Conservation (phyloP, 2,888 invertebrate genomes). For the Pandemis heparana region DNA sequence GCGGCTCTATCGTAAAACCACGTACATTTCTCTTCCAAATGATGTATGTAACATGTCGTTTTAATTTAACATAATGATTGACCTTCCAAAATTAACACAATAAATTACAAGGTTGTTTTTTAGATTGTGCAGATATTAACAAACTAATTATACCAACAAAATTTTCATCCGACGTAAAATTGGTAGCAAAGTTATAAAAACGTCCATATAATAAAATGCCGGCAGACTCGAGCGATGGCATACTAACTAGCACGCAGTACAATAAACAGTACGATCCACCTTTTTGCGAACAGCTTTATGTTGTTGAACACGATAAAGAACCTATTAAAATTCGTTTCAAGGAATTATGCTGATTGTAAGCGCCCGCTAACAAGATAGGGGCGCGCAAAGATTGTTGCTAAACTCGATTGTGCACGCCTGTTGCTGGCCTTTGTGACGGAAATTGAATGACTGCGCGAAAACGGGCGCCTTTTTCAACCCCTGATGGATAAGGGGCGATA, state of each 20-base stretch:
- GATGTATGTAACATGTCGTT: not conserved
- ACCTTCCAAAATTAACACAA: too few species aligned
- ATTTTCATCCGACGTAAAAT: constrained; percentile 1
- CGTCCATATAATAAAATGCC: not conserved
- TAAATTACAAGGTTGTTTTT: too few species aligned
- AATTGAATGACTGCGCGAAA: constrained; percentile 36
- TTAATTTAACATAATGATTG: not conserved
- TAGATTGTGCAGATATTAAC: too few species aligned
- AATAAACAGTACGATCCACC: constrained; percentile 49
- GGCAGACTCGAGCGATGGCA: constrained; percentile 1
- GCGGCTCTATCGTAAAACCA: not conserved
- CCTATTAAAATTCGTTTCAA: constrained; percentile 75
- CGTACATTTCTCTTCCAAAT: too few species aligned
- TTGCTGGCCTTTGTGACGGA: constrained; percentile 58
- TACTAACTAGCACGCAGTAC: constrained; percentile 37
- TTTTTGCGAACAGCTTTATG: constrained; percentile 64
- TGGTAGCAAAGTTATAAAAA: constrained; percentile 2
- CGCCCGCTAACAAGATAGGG: constrained; percentile 71
- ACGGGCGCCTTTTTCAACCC: constrained; percentile 23
- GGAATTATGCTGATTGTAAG: constrained; percentile 79
- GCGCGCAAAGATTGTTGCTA: constrained; percentile 72
- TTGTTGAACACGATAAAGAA: constrained; percentile 74
- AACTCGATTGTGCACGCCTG: constrained; percentile 73
- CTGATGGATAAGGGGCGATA: constrained; percentile 3
- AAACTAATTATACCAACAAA: not conserved